Evolutionary conservation across 2,888 invertebrate species (phyloP).

Genomic region (Limnephilus auricula): DNA sequence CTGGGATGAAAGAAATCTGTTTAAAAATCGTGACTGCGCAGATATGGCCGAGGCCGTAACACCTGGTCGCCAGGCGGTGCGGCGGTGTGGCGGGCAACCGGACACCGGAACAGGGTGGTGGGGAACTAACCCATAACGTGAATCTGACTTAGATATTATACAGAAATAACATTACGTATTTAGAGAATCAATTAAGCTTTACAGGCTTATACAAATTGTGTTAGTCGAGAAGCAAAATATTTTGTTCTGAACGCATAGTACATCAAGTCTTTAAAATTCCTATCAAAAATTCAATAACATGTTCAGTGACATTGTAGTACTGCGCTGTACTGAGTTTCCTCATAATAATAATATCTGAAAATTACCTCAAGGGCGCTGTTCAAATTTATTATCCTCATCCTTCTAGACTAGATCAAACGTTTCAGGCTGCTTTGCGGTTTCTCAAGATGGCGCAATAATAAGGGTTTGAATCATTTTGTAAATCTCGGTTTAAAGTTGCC

Average conservation of each 20-base stretch:
- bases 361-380: no score
- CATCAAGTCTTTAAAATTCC: background rate
- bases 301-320: background rate
- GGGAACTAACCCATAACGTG: background rate
- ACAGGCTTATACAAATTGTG: background rate
- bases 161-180: background rate
- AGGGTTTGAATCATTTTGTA: background rate
- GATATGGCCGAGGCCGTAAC: constrained; percentile 64
- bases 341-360: no score
- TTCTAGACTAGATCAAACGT: background rate
- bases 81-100: constrained; percentile 57
- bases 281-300: background rate
- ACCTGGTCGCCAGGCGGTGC: constrained; percentile 66
- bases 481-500: background rate
- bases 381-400: no score
- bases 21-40: constrained; percentile 66
- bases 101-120: constrained; percentile 54
- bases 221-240: background rate
- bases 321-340: background rate
- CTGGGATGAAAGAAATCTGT: constrained; percentile 61
- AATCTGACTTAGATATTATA: background rate
- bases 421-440: no score
- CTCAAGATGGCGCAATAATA: background rate
- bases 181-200: background rate
- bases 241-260: background rate